Percentiles rank a stretch among this genome's conserved stretches.
phyloP scores from a whole-genome alignment of 2,888 invertebrate genomes.

The Hipparchia semele region DNA sequence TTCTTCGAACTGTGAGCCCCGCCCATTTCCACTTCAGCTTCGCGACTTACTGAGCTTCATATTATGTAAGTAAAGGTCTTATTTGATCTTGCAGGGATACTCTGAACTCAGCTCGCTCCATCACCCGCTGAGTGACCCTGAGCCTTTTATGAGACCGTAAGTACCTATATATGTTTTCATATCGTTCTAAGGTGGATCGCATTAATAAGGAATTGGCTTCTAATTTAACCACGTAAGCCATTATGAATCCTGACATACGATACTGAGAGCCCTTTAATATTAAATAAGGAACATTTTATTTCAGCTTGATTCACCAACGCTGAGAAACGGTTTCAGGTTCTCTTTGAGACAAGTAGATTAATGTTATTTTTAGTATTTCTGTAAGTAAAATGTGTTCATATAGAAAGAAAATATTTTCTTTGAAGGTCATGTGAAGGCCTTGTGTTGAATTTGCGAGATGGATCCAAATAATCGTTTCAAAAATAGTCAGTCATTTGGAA shows the following conservation, averaged over 20 bases:
- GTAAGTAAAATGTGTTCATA: background rate
- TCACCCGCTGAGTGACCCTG: no score
- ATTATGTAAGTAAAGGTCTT: no score
- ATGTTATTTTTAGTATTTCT: slow-evolving; percentile 16
- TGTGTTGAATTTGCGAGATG: background rate
- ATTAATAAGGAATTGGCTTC: slow-evolving; percentile 7
- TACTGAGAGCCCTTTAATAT: slow-evolving; percentile 19
- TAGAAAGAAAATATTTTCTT: background rate
- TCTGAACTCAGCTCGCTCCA: no score
- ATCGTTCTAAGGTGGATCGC: no score
- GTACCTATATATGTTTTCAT: no score
- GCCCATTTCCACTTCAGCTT: no score
- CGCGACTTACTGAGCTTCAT: no score
- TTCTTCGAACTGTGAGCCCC: no score
- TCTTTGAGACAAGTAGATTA: slow-evolving; percentile 12
- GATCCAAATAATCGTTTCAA: background rate
- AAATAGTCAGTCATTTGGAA: no score
- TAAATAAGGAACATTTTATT: slow-evolving; percentile 17
- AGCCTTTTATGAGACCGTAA: no score
- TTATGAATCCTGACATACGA: slow-evolving; percentile 18
- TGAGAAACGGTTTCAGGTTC: slow-evolving; percentile 11
- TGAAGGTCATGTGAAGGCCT: background rate
- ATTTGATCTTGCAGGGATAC: no score
- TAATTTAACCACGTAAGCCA: slow-evolving; percentile 15
- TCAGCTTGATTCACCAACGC: slow-evolving; percentile 1